These are phyloP conservation scores for Limosa lapponica DNA, from an alignment of 2,797 vertebrate genomes.

Conservation along the genomic window DNA sequence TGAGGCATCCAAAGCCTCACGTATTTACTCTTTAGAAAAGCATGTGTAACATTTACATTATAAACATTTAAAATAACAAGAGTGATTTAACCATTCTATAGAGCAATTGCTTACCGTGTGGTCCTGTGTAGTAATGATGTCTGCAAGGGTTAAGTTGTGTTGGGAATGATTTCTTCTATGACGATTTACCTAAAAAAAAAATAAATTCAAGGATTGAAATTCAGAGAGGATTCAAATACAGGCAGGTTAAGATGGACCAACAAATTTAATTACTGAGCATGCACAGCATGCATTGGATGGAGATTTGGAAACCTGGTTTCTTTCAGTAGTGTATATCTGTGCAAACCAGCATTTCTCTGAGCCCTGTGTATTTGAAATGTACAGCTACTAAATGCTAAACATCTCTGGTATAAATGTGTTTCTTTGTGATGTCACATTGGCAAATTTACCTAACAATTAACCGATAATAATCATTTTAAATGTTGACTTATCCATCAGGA, in stretches of 20 bases:
- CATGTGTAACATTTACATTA: not conserved
- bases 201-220: not conserved
- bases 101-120: constrained; percentile 70
- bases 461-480: not conserved
- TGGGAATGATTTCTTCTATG: constrained; percentile 84
- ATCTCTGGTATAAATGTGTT: not conserved
- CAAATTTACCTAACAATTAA: not conserved
- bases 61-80: not conserved
- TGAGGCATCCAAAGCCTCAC: not conserved
- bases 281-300: not conserved
- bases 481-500: not conserved
- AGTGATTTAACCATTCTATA: not conserved
- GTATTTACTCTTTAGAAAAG: not conserved
- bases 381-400: not conserved
- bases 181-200: constrained; percentile 75
- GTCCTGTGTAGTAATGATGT: constrained; percentile 73
- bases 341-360: not conserved
- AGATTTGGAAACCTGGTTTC: not conserved
- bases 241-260: not conserved
- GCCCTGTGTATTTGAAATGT: not conserved
- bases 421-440: not conserved
- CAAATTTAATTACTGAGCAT: not conserved
- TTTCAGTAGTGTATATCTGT: not conserved
- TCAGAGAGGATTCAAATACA: not conserved
- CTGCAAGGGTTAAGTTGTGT: constrained; percentile 71